Percentiles rank a stretch among this genome's conserved stretches.
phyloP scores from a whole-genome alignment of 2,888 invertebrate species.

The Abscondita cerata region DNA sequence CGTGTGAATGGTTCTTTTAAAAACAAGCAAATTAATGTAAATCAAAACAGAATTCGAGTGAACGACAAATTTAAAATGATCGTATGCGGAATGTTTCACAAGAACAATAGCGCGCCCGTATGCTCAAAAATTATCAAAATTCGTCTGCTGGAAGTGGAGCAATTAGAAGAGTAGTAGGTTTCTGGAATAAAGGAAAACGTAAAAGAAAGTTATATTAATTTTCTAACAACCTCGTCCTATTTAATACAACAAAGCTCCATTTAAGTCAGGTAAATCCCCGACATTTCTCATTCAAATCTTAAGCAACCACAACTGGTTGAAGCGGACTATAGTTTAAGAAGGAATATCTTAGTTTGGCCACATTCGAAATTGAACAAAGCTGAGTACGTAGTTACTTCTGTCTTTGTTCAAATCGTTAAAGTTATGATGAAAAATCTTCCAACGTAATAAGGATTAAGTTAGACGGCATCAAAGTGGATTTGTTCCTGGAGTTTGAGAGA shows the following conservation, averaged over 20 bases:
- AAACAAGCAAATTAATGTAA: no score
- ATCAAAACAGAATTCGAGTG: no score
- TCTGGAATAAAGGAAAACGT: no score
- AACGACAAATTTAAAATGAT: no score
- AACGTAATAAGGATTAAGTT: constrained; percentile 10
- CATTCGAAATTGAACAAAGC: constrained; percentile 9
- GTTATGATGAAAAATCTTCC: constrained; percentile 8
- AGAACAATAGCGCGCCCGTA: no score
- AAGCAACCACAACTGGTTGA: constrained; percentile 20
- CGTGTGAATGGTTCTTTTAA: no score
- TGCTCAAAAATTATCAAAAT: no score
- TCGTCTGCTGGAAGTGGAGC: no score
- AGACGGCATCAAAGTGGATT: constrained; percentile 17
- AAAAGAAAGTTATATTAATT: no score
- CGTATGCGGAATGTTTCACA: no score
- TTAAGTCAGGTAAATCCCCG: constrained; percentile 17
- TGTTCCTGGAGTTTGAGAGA: constrained; percentile 22
- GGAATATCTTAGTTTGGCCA: constrained; percentile 19
- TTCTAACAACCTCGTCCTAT: no score
- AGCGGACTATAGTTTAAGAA: constrained; percentile 21
- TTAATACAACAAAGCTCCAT: background rate
- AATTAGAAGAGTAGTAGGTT: no score
- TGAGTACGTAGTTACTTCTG: background rate
- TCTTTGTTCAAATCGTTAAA: constrained; percentile 4
- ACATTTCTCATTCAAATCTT: constrained; percentile 20